Evolutionary conservation across 2,888 invertebrate genomes (phyloP), one percentile per base, ranked within the genome.

Genomic region (Troglohyphantes excavatus): DNA sequence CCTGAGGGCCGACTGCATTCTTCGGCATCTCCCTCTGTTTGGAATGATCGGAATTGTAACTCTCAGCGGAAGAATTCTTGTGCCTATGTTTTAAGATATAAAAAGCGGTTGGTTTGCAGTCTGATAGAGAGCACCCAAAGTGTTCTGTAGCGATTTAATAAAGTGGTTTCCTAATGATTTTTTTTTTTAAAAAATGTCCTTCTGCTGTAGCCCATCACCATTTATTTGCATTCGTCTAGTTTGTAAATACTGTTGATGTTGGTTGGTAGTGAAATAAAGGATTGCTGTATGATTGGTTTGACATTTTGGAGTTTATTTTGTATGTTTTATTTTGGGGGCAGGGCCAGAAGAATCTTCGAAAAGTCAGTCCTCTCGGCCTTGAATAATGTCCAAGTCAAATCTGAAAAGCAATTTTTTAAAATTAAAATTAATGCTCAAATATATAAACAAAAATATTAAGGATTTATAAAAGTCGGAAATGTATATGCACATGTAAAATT

Each of bases 81-180:
- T 89, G 88, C 88, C 88, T 89, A 89, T 89, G 82, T 89, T 89
- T 43, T 79, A 72, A 89, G 19, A n/a, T n/a, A 53, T n/a, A 17
- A n/a, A 11, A 53, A 53, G 9, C 13, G 39, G 46, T 68, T 79
- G 86, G 29, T 79, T 79, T 82, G 75, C 73, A 73, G 68, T 76
- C 67, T 82, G 82, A 53, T 88, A 61, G 79, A 65, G 70, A 82
- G 73, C 76, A 76, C 46, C 82, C 76, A 43, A 76, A 89, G 82
- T 89, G 82, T 89, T 76, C 82, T 76, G 82, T 89, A 75, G 81
- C 79, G 76, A 61, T 76, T 75, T n/a, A n/a, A 39, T 81, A 73
- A 76, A 68, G 75, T 82, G 87, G 72, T 39, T 43, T 72, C 67
- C n/a, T 67, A 23, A 27, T 43, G 46, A 46, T 33, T 76, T 65